A percentile compares a stretch with the other conserved stretches of the same genome.
Evolutionary conservation across 2,888 invertebrate genomes (phyloP).

Genomic region (Nudaria mundana): DNA sequence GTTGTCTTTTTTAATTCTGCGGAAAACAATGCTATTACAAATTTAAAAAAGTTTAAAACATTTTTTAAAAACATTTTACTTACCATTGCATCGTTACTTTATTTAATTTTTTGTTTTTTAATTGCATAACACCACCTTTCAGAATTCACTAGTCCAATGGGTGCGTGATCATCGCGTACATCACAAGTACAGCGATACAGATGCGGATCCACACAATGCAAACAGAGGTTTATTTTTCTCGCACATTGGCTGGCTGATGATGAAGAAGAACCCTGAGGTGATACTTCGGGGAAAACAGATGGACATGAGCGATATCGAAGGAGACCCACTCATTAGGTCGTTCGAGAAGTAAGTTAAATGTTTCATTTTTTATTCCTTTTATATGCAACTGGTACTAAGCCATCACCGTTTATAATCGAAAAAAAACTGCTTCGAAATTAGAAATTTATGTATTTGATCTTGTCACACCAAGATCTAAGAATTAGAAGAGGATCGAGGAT

Average conservation of each 20-base stretch:
- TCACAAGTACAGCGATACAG: conserved; percentile 92
- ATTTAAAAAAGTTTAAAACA: too few species aligned
- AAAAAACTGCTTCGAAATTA: too few species aligned
- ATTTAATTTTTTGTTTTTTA: too few species aligned
- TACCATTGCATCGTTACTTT: too few species aligned
- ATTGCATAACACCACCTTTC: conserved; percentile 10
- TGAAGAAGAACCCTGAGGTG: conserved; percentile 91
- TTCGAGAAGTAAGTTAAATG: conserved; percentile 84
- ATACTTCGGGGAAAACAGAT: conserved; percentile 86
- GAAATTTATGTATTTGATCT: too few species aligned
- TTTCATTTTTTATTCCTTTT: neutral
- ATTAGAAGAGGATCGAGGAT: too few species aligned
- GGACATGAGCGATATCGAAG: conserved; percentile 88
- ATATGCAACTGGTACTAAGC: too few species aligned
- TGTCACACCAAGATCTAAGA: too few species aligned
- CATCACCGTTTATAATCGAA: too few species aligned
- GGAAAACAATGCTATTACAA: too few species aligned
- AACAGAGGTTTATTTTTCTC: conserved; percentile 93
- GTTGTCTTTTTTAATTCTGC: too few species aligned
- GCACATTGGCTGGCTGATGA: conserved; percentile 93
- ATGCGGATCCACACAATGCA: conserved; percentile 92
- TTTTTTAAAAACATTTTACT: too few species aligned
- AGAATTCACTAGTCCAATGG: conserved; percentile 79
- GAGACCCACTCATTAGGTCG: conserved; percentile 86
- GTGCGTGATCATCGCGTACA: conserved; percentile 86